Conservation (phyloP, 1,140 invertebrate genomes). For the Tetramorium alpestre region DNA sequence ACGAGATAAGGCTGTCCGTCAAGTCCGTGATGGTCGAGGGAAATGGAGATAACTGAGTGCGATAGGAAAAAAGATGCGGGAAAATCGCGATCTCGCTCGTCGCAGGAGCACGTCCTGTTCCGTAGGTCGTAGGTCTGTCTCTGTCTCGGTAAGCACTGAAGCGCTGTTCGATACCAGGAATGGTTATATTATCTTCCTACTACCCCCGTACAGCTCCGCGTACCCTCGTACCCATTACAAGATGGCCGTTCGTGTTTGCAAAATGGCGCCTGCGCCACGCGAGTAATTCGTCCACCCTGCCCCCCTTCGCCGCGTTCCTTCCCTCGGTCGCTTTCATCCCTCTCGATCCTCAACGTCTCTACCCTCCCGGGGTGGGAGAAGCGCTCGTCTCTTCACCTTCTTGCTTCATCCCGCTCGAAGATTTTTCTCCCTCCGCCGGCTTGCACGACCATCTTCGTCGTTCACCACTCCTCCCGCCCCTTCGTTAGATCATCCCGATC, state of each 20-base stretch:
- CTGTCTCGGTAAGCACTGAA: slow-evolving; percentile 78
- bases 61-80: neutral
- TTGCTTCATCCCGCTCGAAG: slow-evolving; percentile 57
- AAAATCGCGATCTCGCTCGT: slow-evolving; percentile 47
- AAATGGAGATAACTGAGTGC: neutral
- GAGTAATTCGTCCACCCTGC: slow-evolving; percentile 61
- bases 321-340: slow-evolving; percentile 35
- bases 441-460: slow-evolving; percentile 74
- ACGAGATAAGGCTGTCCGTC: slow-evolving; percentile 38
- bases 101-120: slow-evolving; percentile 45
- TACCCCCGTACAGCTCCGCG: slow-evolving; percentile 64
- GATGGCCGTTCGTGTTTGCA: slow-evolving; percentile 78
- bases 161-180: slow-evolving; percentile 81
- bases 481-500: slow-evolving; percentile 69
- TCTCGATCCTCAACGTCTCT: slow-evolving; percentile 33
- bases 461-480: slow-evolving; percentile 59
- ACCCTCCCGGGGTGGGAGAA: slow-evolving; percentile 12
- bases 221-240: slow-evolving; percentile 71
- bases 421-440: slow-evolving; percentile 58
- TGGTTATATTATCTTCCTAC: slow-evolving; percentile 81
- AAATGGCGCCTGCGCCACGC: slow-evolving; percentile 83
- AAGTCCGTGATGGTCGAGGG: neutral
- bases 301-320: slow-evolving; percentile 36
- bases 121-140: slow-evolving; percentile 66
- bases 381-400: slow-evolving; percentile 47